Base-by-base conservation (phyloP, 2,113 vertebrate species). In the Sciurus niger region DNA sequence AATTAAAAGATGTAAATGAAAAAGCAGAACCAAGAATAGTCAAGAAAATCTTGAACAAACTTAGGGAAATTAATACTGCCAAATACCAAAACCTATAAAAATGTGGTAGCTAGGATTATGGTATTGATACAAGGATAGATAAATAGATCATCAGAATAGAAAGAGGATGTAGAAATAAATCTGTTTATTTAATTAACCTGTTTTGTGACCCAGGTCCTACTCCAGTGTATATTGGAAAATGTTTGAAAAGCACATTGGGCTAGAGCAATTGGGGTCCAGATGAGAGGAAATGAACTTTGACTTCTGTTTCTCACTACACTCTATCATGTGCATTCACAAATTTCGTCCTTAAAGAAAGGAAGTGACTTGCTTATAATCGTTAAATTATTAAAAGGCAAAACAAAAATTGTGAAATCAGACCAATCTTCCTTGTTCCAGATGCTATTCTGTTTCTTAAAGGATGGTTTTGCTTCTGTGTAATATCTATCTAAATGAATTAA, bases 391-490 rank as follows among this genome's bases (percentile, higher is more conserved):
- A 87, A 34, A 90, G n/a, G 58, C 30, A 79, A 0, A 93, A 84
- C 10, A 90, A 24, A 86, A 84, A 16, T 80, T 76, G 80, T 88
- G 58, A 70, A 13, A 10, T 60, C 48, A 1, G 0, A 11, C 22
- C 18, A 88, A 0, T 82, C 32, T 93, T 32, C 6, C 55, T 92
- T 53, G 53, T 76, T 94, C 40, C 51, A 34, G 9, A 60, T 94
- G 17, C 37, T n/a, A 24, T n/a, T 86, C 34, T 4, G 10, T 28
- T 58, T 86, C 48, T 85, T 53, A 80, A 34, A 84, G 43, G 43
- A 85, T 93, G 79, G 20, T 94, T 88, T 93, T 89, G 37, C 95
- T 90, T 94, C 25, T 77, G 37, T 79, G 2, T 90, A 6, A 43
- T 79, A 40, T 4, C 53, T 90, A 0, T 90, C n/a, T 63, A 24